Evolutionary conservation across 1,140 invertebrate species (phyloP).

Genomic region (Bicyclus anynana): DNA sequence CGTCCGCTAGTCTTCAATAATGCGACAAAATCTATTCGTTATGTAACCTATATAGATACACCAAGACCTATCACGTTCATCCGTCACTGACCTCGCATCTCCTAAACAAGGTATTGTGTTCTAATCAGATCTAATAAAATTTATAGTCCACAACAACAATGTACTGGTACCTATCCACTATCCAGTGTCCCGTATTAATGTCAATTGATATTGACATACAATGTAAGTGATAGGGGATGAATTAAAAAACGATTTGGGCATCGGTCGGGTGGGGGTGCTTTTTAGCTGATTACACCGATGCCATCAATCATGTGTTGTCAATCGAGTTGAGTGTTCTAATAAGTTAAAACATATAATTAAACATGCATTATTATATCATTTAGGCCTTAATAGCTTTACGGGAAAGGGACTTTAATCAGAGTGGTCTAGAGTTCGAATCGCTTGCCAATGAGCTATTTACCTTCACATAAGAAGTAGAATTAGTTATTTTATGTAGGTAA

Average conservation of each 20-base stretch:
- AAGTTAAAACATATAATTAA: not conserved
- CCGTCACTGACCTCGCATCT: constrained; percentile 6
- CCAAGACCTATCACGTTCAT: not conserved
- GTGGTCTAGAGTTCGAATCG: too few relatives aligned
- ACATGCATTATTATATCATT: not conserved
- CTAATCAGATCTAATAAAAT: constrained; percentile 11
- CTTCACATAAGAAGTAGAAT: too few relatives aligned
- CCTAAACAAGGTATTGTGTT: constrained; percentile 19
- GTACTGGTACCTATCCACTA: not conserved
- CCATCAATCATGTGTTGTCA: constrained; percentile 7
- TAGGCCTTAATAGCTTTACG: too few relatives aligned
- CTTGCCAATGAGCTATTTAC: too few relatives aligned
- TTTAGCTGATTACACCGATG: constrained; percentile 4
- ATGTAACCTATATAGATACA: not conserved
- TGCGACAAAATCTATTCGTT: too few relatives aligned
- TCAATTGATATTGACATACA: constrained; percentile 5
- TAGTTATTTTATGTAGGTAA: too few relatives aligned
- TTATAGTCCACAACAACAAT: not conserved
- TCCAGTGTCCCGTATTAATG: not conserved
- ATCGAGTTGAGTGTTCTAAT: not conserved
- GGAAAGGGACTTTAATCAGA: too few relatives aligned
- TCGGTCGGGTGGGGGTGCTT: not conserved
- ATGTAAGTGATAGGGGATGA: constrained; percentile 3
- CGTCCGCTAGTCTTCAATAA: too few relatives aligned
- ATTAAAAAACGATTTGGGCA: constrained; percentile 12